A percentile compares a stretch with the other conserved stretches of the same genome.
phyloP scores from a whole-genome alignment of 2,888 invertebrate genomes.

The Gymnosoma rotundatum region DNA sequence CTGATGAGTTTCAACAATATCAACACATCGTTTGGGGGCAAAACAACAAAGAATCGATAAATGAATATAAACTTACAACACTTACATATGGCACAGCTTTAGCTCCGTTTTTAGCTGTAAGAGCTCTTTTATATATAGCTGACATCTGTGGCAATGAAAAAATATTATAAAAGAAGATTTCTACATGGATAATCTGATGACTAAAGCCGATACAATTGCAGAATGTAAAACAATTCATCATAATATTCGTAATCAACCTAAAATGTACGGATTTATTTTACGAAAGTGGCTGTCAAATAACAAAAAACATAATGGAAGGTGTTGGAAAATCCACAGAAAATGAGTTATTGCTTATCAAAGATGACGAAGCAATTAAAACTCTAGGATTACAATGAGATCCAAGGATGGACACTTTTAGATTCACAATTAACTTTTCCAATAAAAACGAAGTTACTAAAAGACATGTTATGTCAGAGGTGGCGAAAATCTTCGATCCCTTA shows the following conservation, averaged over 20 bases:
- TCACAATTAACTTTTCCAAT: background rate
- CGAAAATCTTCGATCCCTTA: too few relatives aligned
- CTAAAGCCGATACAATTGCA: slow-evolving; percentile 57
- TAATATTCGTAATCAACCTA: too few relatives aligned
- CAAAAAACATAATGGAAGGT: background rate
- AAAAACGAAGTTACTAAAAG: too few relatives aligned
- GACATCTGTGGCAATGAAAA: slow-evolving; percentile 45
- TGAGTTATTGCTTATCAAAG: background rate
- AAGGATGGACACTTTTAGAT: background rate
- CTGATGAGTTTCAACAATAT: slow-evolving; percentile 66
- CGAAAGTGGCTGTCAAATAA: slow-evolving; percentile 14
- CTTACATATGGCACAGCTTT: slow-evolving; percentile 72
- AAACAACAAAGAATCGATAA: slow-evolving; percentile 50
- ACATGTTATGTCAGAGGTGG: too few relatives aligned
- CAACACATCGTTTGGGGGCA: slow-evolving; percentile 73
- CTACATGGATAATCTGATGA: slow-evolving; percentile 48
- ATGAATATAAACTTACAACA: slow-evolving; percentile 71
- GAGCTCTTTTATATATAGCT: slow-evolving; percentile 45
- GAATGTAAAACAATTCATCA: slow-evolving; percentile 34
- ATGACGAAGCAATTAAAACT: slow-evolving; percentile 12
- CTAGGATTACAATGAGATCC: slow-evolving; percentile 10
- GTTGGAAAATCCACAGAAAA: background rate
- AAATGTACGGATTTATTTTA: background rate
- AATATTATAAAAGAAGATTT: slow-evolving; percentile 68
- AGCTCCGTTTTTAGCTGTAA: slow-evolving; percentile 69